phyloP scores from a whole-genome alignment of 2,113 vertebrate genomes.

The Phylloscopus trochiloides region DNA sequence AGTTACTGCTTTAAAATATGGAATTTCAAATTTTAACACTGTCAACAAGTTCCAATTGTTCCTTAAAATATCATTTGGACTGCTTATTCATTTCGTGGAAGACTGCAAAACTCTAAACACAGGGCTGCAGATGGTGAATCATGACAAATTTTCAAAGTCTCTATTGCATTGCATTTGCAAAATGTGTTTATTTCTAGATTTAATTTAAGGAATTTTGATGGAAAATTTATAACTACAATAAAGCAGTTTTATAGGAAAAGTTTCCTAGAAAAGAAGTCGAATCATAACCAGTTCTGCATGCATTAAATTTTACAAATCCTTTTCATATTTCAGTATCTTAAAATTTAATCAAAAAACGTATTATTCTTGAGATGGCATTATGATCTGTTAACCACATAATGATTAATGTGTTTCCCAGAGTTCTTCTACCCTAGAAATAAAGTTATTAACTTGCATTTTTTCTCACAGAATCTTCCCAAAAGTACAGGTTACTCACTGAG shows the following conservation, averaged over 20 bases:
- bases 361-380: not conserved
- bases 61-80: not conserved
- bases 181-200: not conserved
- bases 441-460: not conserved
- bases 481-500: not conserved
- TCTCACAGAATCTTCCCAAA: not conserved
- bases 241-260: not conserved
- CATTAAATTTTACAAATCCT: not conserved
- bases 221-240: not conserved
- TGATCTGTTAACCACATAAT: not conserved
- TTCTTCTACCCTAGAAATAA: not conserved
- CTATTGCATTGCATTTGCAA: not conserved
- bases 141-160: not conserved
- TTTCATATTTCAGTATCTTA: not conserved
- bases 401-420: not conserved
- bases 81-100: not conserved
- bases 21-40: not conserved
- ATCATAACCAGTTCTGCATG: not conserved
- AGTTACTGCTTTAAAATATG: constrained; percentile 6
- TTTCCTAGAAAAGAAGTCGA: not conserved
- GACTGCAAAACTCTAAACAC: not conserved
- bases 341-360: not conserved
- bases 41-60: constrained; percentile 40
- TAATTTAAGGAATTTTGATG: not conserved
- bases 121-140: not conserved